Conservation (phyloP, 2,797 vertebrate genomes). For the Prionace glauca region DNA sequence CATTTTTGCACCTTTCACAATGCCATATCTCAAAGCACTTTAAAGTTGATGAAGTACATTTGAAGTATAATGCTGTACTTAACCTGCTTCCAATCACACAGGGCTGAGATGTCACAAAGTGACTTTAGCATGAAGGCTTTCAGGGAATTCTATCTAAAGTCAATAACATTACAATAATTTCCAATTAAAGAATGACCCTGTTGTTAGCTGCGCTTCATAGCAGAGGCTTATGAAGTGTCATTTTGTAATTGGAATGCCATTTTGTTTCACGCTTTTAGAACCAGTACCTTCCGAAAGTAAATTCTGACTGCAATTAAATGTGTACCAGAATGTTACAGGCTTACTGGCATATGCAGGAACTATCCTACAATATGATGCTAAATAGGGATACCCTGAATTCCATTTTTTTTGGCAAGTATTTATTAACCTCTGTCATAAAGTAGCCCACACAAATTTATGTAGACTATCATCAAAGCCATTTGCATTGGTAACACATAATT, state of each 20-base stretch:
- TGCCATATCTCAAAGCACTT: not conserved
- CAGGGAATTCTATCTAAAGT: not conserved
- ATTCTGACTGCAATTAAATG: slow-evolving; percentile 7
- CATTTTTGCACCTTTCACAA: not conserved
- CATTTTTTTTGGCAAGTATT: not conserved
- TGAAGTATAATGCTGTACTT: not conserved
- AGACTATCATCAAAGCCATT: not conserved
- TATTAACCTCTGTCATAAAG: not conserved
- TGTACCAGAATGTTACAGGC: too few species aligned
- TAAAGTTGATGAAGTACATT: not conserved
- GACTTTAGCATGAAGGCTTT: not conserved
- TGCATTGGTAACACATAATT: not conserved
- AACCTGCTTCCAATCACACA: not conserved
- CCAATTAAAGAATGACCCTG: not conserved
- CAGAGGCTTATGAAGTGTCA: too few species aligned
- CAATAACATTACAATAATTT: not conserved
- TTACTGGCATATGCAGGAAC: not conserved
- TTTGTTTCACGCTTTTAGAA: not conserved
- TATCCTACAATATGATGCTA: not conserved
- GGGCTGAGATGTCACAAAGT: not conserved
- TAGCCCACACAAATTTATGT: not conserved
- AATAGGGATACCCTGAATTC: not conserved
- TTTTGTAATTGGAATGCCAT: not conserved
- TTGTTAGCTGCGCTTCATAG: not conserved
- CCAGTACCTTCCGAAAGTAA: not conserved